Evolutionary conservation across 1,140 invertebrate genomes (phyloP).

Genomic region (Popillia japonica): DNA sequence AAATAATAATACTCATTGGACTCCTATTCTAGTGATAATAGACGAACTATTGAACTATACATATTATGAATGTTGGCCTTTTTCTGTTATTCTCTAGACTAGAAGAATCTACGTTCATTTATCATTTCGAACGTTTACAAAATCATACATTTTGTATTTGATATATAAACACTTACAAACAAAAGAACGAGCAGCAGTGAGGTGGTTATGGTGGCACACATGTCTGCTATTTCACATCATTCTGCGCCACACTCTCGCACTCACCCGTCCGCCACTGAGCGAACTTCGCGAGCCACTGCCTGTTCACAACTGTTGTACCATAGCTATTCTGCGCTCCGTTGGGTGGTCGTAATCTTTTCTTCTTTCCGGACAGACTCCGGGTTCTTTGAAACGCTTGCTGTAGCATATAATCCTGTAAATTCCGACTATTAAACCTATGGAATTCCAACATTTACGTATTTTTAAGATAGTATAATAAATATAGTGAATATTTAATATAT

Average conservation of each 20-base stretch:
- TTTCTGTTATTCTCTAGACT: too few species aligned
- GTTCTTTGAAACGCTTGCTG: background rate
- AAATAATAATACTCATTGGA: too few species aligned
- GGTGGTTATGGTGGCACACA: constrained; percentile 46
- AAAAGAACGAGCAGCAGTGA: constrained; percentile 41
- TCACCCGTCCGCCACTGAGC: constrained; percentile 47
- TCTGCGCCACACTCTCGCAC: constrained; percentile 47
- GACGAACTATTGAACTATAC: too few species aligned
- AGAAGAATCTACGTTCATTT: too few species aligned
- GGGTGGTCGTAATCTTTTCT: background rate
- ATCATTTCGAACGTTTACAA: background rate
- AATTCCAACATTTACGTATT: background rate
- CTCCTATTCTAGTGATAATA: too few species aligned
- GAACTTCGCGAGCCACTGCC: constrained; percentile 47
- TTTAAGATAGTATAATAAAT: too few species aligned
- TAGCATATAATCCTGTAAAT: background rate
- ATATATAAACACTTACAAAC: constrained; percentile 42
- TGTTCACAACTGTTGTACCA: constrained; percentile 4
- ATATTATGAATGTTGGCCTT: too few species aligned
- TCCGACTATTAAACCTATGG: background rate
- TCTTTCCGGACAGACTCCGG: constrained; percentile 2
- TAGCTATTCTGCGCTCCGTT: background rate
- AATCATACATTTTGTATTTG: background rate
- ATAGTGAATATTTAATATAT: too few species aligned
- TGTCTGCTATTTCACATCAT: constrained; percentile 49